Evolutionary conservation across 1,140 invertebrate species (phyloP), one percentile per base, ranked within the genome.

Genomic region (Drosophila nikananu): DNA sequence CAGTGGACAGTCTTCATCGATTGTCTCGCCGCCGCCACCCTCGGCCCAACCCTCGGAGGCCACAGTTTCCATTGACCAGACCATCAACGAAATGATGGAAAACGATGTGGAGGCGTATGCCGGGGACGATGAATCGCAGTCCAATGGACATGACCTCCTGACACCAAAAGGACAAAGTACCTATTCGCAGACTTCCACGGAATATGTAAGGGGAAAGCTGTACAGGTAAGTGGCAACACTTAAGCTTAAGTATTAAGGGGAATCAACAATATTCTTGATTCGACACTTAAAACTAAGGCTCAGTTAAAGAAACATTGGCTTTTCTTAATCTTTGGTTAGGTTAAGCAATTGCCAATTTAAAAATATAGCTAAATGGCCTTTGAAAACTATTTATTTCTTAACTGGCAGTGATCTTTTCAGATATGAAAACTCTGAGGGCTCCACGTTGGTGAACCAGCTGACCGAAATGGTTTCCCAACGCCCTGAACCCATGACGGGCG

Each of bases 171-270:
- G 30, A 23, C 44, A 13, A 27, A 48, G 39, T 55, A 6, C 12
- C 15, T 25, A 15, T 12, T 8, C 10, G 0, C 41, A 30, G 15
- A 39, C 15, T 15, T 9, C 19, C 10, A 58, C 44, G 10, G 39
- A 66, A 41, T 76, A 54, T n/a, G 39, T 76, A 2, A 64, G 61
- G 39, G 74, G 74, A 37, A 77, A 76, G 23, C 15, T 77, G 7
- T 77, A 66, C 48, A 73, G 57, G 70, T 62, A 9, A 30, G 48
- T 13, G 8, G 1, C 27, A 10, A 8, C 30, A 32, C 30, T 51
- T 25, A 5, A 21, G 30, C 10, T 21, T 10, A 25, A 23, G 8
- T 32, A 9, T 32, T 32, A 10, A 8, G 32, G 32, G 32, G 3
- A 35, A 35, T 0, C 12, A 35, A 35, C 30, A 27, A 27, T 27